Base-by-base conservation (phyloP, 2,888 invertebrate genomes). In the Leptogaster cylindrica region DNA sequence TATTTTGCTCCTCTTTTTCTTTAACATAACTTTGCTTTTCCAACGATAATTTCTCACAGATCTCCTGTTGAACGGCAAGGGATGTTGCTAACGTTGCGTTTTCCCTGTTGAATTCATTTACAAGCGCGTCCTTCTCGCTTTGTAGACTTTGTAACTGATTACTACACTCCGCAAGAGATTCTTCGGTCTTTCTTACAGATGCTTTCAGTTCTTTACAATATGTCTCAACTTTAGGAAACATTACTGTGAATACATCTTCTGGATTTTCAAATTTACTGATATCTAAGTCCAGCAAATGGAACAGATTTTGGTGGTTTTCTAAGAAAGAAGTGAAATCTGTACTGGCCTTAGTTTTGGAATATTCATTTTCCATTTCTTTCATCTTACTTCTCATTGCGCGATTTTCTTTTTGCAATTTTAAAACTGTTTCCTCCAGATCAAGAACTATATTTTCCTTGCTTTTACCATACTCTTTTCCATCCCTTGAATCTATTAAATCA, bases 331-430 rank as follows among this genome's bases (percentile, higher is more conserved):
- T 52, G 10, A 51, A 69, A 3, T 31, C 58, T 1, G 20, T 28
- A 16, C 64, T 50, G 28, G 39, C 48, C 7, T 46, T 16, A 27
- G 16, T 12, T 28, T 50, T 14, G 12, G 27, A 27, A 0, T 10
- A 28, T 52, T 31, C 20, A 12, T 52, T 55, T 14, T 68, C 55
- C 14, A 44, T 16, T 12, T 64, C 68, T 5, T 61, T 58, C 5
- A 69, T 63, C 67, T 73, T 69, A 27, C 78, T 73, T 66, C 76
- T 77, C n/a, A 76, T 50, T 14, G 64, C 66, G 8, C 75, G 73
- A 74, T 82, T 82, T 66, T 79, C 80, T 51, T 76, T 75, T 71
- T 77, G 78, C 8, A 79, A 70, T 58, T 79, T 77, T 28, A 82
- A 71, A 16, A 79, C 72, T 72, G 78, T 80, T 61, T 81, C 76